Percentiles rank a stretch among this genome's conserved stretches.
These are phyloP conservation scores for Protodeltote pygarga DNA, from an alignment of 2,888 invertebrate species.

Conservation along the genomic window DNA sequence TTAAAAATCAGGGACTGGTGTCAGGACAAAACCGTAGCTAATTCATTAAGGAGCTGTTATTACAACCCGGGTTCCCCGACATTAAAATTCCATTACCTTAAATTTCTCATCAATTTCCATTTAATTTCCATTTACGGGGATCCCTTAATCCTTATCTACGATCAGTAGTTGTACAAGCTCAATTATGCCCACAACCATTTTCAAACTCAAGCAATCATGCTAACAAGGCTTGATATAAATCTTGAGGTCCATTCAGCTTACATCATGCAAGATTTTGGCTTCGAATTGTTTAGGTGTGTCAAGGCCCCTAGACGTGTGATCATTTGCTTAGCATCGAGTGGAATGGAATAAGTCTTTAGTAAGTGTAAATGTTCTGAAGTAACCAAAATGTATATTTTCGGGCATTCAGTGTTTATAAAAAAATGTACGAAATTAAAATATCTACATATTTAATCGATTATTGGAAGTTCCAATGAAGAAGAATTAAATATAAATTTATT, in stretches of 20 bases:
- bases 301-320: conserved; percentile 58
- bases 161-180: conserved; percentile 8
- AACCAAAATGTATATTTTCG: neutral
- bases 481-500: no score
- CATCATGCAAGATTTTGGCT: conserved; percentile 51
- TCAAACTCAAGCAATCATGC: conserved; percentile 31
- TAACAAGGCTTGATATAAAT: conserved; percentile 48
- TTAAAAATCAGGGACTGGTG: no score
- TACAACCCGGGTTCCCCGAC: no score
- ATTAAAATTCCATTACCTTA: conserved; percentile 4
- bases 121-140: conserved; percentile 24
- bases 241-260: conserved; percentile 42
- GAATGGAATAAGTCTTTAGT: conserved; percentile 13
- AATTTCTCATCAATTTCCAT: conserved; percentile 27
- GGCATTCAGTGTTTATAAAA: no score
- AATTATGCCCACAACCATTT: conserved; percentile 27
- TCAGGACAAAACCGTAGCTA: neutral
- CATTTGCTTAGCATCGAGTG: conserved; percentile 56
- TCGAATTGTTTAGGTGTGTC: conserved; percentile 60
- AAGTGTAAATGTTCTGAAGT: neutral
- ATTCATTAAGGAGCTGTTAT: neutral
- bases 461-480: no score
- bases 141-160: conserved; percentile 22
- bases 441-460: no score
- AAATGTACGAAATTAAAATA: no score